Base-by-base conservation (phyloP, 1,140 invertebrate species). In the Drosophila saltans region DNA sequence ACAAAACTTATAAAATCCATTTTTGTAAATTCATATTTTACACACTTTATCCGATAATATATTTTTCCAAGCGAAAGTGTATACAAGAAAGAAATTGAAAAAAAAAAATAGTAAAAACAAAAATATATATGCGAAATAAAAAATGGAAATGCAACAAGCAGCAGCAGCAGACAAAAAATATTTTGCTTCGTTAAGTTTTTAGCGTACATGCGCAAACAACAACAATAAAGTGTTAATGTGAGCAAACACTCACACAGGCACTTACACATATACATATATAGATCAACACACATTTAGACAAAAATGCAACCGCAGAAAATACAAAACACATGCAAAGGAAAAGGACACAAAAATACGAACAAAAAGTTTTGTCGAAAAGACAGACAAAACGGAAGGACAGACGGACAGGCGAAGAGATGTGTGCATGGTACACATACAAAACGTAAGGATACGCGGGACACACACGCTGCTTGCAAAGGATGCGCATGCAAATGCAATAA, bases 161-260 rank as follows among this genome's bases (percentile, higher is more conserved):
- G 16, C 16, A 16, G 16, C 16, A 16, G 45, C 45, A 52, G 3
- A 52, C 45, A 79, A 85, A 78, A 82, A 86, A 79, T 70, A 81
- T 77, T 77, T 71, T 61, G 83, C 83, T 86, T 86, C 83, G 83
- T 86, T 86, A 86, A 83, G 83, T 88, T 86, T 81, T 88, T 69
- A 76, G 77, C 71, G 75, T 79, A 62, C 62, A 82, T 76, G 79
- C 56, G 69, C 60, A 82, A 76, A 80, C 81, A 81, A 58, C 67
- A 88, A 77, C 69, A 84, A 77, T 77, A 77, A 77, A 56, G 75
- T 77, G 75, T 76, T 76, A 76, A 76, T 76, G 73, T 85, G 75
- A 66, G 75, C 57, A 69, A 65, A 59, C 78, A 61, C 7, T 56
- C 10, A 63, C 55, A 66, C 36, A 64, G 33, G 43, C 43, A 57